These are phyloP conservation scores for Phrynosoma blainvillii DNA, from an alignment of 2,113 vertebrate genomes.

Conservation along the genomic window DNA sequence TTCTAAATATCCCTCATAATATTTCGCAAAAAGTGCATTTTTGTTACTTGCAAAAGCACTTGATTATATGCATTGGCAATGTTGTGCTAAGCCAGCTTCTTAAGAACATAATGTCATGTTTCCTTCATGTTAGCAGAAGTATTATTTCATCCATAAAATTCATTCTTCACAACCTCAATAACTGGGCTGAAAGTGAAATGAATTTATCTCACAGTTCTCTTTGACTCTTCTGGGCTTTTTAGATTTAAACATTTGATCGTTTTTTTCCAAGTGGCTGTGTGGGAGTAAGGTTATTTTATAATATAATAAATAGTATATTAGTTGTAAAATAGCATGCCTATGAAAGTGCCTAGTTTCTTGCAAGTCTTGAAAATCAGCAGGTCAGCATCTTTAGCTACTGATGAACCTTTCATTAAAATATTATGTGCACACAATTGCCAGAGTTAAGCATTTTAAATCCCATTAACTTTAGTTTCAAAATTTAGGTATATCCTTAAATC, in stretches of 20 bases:
- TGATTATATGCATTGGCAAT: not conserved
- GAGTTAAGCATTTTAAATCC: conserved; percentile 27
- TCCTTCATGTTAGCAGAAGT: not conserved
- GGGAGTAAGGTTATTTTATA: conserved; percentile 8
- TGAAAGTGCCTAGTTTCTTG: not conserved
- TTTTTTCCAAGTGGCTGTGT: not conserved
- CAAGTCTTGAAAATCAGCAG: conserved; percentile 8
- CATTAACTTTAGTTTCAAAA: conserved; percentile 19
- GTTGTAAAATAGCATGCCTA: not conserved
- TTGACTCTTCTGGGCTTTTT: not conserved
- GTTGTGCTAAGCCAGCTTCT: not conserved
- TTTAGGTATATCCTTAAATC: conserved; percentile 32
- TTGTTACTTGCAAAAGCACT: not conserved
- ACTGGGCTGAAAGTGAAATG: not conserved
- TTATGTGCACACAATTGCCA: conserved; percentile 6
- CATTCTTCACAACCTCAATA: not conserved
- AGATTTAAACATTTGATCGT: conserved; percentile 8
- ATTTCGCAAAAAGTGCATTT: not conserved
- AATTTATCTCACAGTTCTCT: not conserved
- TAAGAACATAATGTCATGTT: not conserved
- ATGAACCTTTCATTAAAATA: conserved; percentile 35
- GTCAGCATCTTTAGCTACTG: conserved; percentile 28
- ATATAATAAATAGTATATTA: conserved; percentile 6
- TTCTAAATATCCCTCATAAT: not conserved
- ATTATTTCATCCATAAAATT: not conserved